Evolutionary conservation across 2,113 vertebrate species (phyloP).

Genomic region (Calidris pugnax): DNA sequence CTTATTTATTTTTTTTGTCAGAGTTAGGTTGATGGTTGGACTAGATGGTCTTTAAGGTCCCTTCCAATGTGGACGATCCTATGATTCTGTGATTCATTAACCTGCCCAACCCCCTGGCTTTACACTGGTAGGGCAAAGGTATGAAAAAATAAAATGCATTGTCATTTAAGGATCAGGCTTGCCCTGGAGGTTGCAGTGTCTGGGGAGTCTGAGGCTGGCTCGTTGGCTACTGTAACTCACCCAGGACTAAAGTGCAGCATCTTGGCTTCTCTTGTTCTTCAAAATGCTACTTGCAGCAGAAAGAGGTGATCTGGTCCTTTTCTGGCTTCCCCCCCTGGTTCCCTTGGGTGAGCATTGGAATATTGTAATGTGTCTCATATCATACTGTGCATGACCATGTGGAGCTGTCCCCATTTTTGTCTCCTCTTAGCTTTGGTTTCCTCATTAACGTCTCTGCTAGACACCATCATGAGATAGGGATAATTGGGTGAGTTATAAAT

Average conservation of each 20-base stretch:
- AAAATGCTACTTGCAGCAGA: background rate
- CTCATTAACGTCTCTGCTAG: background rate
- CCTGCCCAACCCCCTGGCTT: background rate
- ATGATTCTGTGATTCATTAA: too few relatives aligned
- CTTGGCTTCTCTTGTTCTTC: background rate
- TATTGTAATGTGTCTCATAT: background rate
- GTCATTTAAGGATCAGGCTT: background rate
- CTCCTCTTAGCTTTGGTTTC: background rate
- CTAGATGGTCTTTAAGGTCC: too few relatives aligned
- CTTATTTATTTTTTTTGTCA: too few relatives aligned
- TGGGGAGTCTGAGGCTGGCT: background rate
- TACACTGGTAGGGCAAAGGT: background rate
- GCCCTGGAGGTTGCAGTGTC: background rate
- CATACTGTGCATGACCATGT: background rate
- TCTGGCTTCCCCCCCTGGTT: background rate
- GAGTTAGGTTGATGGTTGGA: too few relatives aligned
- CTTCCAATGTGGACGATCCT: too few relatives aligned
- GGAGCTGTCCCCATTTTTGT: background rate
- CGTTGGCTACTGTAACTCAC: background rate
- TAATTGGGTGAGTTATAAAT: constrained; percentile 16
- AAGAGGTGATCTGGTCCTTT: background rate
- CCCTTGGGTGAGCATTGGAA: background rate
- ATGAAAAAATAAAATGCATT: background rate
- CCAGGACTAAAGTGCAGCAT: background rate
- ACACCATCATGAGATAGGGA: background rate